Evolutionary conservation across 2,888 invertebrate genomes (phyloP).

Genomic region (Anoplius nigerrimus): DNA sequence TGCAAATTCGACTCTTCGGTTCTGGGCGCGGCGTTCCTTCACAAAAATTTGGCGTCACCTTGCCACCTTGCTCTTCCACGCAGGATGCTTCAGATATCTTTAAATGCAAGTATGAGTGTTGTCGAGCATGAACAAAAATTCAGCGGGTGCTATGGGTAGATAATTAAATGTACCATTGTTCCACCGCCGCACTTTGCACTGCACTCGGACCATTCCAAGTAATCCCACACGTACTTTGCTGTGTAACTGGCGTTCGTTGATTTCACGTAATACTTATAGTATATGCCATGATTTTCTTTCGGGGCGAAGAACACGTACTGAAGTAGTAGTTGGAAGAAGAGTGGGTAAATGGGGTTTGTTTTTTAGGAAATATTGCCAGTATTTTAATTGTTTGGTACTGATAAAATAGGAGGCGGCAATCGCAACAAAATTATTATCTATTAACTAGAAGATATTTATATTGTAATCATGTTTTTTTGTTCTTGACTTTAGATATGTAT

Average conservation of each 20-base stretch:
- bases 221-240: conserved; percentile 83
- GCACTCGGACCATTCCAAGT: conserved; percentile 88
- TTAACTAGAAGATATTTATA: too few species aligned
- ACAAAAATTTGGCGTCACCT: conserved; percentile 78
- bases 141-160: too few species aligned
- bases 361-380: too few species aligned
- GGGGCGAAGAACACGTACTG: conserved; percentile 57
- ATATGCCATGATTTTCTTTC: conserved; percentile 84
- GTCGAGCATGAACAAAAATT: too few species aligned
- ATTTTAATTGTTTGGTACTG: too few species aligned
- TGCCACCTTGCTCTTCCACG: conserved; percentile 78
- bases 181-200: conserved; percentile 87
- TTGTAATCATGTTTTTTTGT: too few species aligned
- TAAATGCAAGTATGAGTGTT: neutral
- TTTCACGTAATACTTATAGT: conserved; percentile 85
- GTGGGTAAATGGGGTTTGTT: too few species aligned
- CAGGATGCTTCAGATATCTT: conserved; percentile 76
- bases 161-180: conserved; percentile 73
- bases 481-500: too few species aligned
- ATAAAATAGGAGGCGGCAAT: too few species aligned
- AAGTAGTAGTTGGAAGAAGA: neutral
- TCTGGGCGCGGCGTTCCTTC: conserved; percentile 71
- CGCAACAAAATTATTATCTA: too few species aligned
- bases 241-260: conserved; percentile 77
- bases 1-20: conserved; percentile 74